These are phyloP conservation scores for Hyphantria cunea DNA, from an alignment of 1,140 invertebrate genomes.

Conservation along the genomic window DNA sequence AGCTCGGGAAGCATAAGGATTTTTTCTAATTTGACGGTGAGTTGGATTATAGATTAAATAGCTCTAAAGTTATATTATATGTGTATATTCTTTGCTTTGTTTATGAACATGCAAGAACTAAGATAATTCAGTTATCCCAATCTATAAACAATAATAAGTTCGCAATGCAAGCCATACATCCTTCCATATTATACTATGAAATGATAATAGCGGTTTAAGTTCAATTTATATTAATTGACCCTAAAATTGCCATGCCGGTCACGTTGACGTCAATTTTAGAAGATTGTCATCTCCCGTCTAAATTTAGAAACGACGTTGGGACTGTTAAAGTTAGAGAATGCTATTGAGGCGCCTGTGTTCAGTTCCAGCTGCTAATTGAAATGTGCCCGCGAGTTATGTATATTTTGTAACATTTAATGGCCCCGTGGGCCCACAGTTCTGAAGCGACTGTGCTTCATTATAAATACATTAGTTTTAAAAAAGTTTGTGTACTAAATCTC, in stretches of 20 bases:
- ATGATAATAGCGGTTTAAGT: too few relatives aligned
- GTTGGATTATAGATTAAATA: too few relatives aligned
- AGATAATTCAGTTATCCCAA: too few relatives aligned
- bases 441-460: constrained; percentile 40
- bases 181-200: too few relatives aligned
- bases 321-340: constrained; percentile 5
- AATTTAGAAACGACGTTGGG: constrained; percentile 29
- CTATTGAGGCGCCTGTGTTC: constrained; percentile 17
- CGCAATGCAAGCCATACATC: too few relatives aligned
- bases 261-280: constrained; percentile 23
- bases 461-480: constrained; percentile 43
- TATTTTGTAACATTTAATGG: constrained; percentile 41
- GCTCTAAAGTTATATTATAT: too few relatives aligned
- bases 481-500: constrained; percentile 37
- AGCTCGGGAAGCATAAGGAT: too few relatives aligned
- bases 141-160: too few relatives aligned
- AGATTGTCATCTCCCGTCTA: constrained; percentile 16
- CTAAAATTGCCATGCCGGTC: constrained; percentile 24
- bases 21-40: too few relatives aligned
- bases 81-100: too few relatives aligned
- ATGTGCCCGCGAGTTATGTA: constrained; percentile 34
- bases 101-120: too few relatives aligned
- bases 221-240: constrained; percentile 23
- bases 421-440: constrained; percentile 28
- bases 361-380: constrained; percentile 37